These are phyloP conservation scores for Formica selysi DNA, from an alignment of 1,140 invertebrate genomes.

Conservation along the genomic window DNA sequence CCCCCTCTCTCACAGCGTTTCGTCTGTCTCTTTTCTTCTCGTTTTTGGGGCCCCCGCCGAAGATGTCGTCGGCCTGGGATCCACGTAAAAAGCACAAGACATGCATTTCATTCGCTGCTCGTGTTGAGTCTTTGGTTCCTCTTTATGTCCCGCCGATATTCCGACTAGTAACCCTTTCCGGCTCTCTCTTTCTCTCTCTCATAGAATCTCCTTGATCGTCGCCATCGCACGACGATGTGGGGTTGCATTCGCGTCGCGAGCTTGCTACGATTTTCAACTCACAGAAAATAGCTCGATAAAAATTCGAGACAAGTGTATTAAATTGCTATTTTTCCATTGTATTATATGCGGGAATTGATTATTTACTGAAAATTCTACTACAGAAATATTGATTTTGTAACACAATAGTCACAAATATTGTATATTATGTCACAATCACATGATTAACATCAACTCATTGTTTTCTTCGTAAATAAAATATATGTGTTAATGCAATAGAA, in stretches of 20 bases:
- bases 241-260: not conserved
- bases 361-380: slow-evolving; percentile 1
- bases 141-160: slow-evolving; percentile 76
- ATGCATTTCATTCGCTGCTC: slow-evolving; percentile 83
- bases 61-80: slow-evolving; percentile 59
- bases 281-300: not conserved
- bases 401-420: not conserved
- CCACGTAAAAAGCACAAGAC: slow-evolving; percentile 79
- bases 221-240: slow-evolving; percentile 7
- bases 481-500: not conserved
- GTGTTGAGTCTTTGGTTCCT: slow-evolving; percentile 79
- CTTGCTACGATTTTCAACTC: not conserved
- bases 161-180: slow-evolving; percentile 39
- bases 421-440: not conserved
- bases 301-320: not conserved
- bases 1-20: not conserved
- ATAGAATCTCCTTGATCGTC: not conserved
- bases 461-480: not conserved
- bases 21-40: slow-evolving; percentile 44
- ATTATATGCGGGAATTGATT: not conserved
- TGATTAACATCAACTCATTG: not conserved
- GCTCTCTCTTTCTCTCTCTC: not conserved
- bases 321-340: not conserved
- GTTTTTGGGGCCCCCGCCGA: slow-evolving; percentile 39
- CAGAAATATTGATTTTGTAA: not conserved